phyloP scores from a whole-genome alignment of 2,888 invertebrate species.

The Bimastos eiseni region DNA sequence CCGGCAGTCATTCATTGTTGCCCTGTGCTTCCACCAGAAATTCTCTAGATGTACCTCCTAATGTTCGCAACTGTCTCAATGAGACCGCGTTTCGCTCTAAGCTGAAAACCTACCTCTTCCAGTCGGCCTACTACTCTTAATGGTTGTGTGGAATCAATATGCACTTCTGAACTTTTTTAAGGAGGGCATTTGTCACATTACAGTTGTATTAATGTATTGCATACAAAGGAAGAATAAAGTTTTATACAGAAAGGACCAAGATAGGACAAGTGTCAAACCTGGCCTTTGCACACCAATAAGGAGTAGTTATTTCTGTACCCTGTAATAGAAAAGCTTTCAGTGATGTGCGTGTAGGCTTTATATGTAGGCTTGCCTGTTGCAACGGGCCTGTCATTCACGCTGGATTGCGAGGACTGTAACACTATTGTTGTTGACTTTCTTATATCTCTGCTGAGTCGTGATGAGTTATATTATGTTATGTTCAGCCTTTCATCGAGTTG shows the following conservation, averaged over 20 bases:
- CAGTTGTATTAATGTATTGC: too few species aligned
- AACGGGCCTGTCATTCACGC: background rate
- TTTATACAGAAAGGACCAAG: background rate
- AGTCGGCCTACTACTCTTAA: too few species aligned
- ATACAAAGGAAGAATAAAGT: background rate
- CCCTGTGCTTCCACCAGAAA: too few species aligned
- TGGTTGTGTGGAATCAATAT: too few species aligned
- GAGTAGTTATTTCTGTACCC: background rate
- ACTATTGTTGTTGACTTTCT: conserved; percentile 1
- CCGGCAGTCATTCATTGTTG: too few species aligned
- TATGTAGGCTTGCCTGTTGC: background rate
- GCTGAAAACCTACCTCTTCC: too few species aligned
- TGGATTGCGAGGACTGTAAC: background rate
- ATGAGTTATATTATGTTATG: background rate
- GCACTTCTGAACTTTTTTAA: background rate
- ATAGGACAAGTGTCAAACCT: background rate
- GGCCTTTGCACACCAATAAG: background rate
- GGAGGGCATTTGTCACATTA: too few species aligned
- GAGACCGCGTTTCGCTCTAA: too few species aligned
- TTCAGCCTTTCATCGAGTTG: background rate
- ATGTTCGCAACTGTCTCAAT: too few species aligned
- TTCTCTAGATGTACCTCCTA: too few species aligned
- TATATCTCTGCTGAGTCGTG: background rate
- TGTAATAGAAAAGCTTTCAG: background rate
- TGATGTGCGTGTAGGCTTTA: background rate